Conservation (phyloP, 2,888 invertebrate genomes). For the Matsumyia berberina region DNA sequence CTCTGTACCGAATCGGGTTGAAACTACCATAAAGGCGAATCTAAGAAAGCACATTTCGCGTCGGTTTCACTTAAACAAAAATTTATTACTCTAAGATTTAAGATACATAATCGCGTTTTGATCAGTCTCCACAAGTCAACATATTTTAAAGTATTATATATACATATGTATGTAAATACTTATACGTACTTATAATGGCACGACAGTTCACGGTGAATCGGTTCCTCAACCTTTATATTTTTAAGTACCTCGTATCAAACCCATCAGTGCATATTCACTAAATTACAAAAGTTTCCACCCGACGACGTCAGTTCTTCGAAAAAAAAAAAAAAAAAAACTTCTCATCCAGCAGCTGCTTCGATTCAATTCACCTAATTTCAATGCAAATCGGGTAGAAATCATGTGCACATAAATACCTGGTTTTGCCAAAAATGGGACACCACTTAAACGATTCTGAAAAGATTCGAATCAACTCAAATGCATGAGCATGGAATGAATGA, state of each 20-base stretch:
- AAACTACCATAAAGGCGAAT: too few species aligned
- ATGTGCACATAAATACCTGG: constrained; percentile 54
- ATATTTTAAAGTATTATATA: too few species aligned
- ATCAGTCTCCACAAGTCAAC: too few species aligned
- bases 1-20: too few species aligned
- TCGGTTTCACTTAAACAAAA: too few species aligned
- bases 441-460: constrained; percentile 66
- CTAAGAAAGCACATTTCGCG: too few species aligned
- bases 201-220: too few species aligned
- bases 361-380: constrained; percentile 54
- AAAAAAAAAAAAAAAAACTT: constrained; percentile 18
- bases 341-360: constrained; percentile 10
- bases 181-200: too few species aligned
- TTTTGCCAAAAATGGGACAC: constrained; percentile 66
- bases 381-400: constrained; percentile 63
- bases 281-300: neutral
- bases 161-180: too few species aligned
- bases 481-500: constrained; percentile 38
- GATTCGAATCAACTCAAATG: constrained; percentile 61
- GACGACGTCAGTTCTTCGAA: neutral
- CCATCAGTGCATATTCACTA: neutral
- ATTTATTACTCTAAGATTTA: too few species aligned
- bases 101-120: too few species aligned
- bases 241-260: neutral
- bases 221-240: too few species aligned